Evolutionary conservation across 2,113 vertebrate species (phyloP), one percentile per base, ranked within the genome.

Genomic region (Myrmophylax atrothorax): DNA sequence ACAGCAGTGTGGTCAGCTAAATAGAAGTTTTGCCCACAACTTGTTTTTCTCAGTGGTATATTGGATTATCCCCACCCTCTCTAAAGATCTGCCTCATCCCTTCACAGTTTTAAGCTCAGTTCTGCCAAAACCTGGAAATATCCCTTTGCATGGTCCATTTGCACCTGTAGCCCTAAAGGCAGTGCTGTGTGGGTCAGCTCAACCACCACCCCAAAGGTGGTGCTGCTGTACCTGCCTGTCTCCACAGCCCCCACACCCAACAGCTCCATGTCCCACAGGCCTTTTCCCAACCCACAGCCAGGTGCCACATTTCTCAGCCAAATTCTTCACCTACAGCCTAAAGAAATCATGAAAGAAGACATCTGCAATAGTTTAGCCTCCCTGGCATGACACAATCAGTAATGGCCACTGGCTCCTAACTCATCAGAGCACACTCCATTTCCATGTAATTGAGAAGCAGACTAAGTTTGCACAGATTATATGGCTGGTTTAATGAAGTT

Each of bases 401-500:
- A 77, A 92, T 81, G 94, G 92, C 91, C 92, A 92, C 88, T 91
- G 90, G 72, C 86, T 96, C 90, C 75, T 78, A 66, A 87, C 89
- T 92, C 7, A 6, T 94, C 80, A 69, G 58, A 84, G 49, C 37
- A 14, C 84, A 95, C 90, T 90, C 91, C 79, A 89, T 94, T 96
- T 96, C 91, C 80, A 77, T 94, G 85, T 94, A 96, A 97, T 93
- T 94, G 70, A 87, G 95, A 96, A 93, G 91, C 88, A 97, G 88
- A 88, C 90, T 94, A 86, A 87, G 90, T 97, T 93, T 97, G 86
- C 92, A 90, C 66, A 95, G 92, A 86, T 91, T 91, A 95, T 96
- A 94, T 89, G 74, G 84, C 88, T 97, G 93, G 91, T 96, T 97
- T 97, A 97, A 97, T 94, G 97, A 98, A 96, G 92, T 97, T 98